Conservation (phyloP, 2,888 invertebrate species). For the Scaptodrosophila latifasciaeformis region DNA sequence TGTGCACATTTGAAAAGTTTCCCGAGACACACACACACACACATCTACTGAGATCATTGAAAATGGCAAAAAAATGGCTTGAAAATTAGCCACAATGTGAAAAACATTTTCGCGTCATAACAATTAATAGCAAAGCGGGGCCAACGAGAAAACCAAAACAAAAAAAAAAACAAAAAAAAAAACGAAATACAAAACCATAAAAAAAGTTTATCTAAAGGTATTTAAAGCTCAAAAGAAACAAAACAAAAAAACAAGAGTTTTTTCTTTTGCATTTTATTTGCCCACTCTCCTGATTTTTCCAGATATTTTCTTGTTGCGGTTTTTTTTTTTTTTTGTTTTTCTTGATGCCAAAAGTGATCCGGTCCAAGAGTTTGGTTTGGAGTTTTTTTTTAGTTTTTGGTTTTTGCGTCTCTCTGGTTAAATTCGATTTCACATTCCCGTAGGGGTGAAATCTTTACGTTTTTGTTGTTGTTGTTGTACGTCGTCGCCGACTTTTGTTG, state of each 20-base stretch:
- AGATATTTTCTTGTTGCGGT: too few species aligned
- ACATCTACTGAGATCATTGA: constrained; percentile 13
- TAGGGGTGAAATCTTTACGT: constrained; percentile 62
- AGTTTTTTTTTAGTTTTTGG: too few species aligned
- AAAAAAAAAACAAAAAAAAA: not conserved
- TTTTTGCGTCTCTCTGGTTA: constrained; percentile 25
- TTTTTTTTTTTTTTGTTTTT: too few species aligned
- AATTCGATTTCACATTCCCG: constrained; percentile 69
- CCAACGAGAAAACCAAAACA: not conserved
- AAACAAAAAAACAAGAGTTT: not conserved
- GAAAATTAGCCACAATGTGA: constrained; percentile 60
- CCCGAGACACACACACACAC: not conserved
- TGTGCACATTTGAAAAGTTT: constrained; percentile 37
- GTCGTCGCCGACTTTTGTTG: constrained; percentile 17
- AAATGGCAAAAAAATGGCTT: constrained; percentile 21
- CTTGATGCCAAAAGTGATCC: too few species aligned
- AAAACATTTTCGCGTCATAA: constrained; percentile 57
- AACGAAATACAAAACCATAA: constrained; percentile 2
- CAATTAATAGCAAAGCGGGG: constrained; percentile 47
- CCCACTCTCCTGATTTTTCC: too few species aligned
- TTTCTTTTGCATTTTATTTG: too few species aligned
- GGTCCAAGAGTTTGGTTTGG: too few species aligned
- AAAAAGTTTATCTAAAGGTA: too few species aligned
- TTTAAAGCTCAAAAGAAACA: constrained; percentile 2
- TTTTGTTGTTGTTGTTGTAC: constrained; percentile 4